These are phyloP conservation scores for Lasioglossum baleicum DNA, from an alignment of 1,140 invertebrate genomes.

Conservation along the genomic window DNA sequence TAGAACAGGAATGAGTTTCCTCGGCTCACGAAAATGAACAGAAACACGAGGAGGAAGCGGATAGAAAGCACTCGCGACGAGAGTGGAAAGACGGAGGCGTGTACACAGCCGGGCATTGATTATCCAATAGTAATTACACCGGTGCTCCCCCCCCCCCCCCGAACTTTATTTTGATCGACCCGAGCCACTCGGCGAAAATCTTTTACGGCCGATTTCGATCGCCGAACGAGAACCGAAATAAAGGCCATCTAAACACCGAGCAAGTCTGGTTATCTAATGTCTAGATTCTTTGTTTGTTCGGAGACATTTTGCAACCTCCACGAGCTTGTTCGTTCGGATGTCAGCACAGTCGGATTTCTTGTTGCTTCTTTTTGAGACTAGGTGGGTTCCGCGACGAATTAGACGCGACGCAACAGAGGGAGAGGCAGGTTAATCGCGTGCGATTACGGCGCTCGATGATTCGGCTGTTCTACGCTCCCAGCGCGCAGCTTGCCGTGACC, in stretches of 20 bases:
- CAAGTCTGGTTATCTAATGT: slow-evolving; percentile 19
- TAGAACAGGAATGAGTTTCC: background rate
- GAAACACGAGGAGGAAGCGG: background rate
- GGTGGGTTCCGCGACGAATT: slow-evolving; percentile 15
- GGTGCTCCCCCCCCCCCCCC: background rate
- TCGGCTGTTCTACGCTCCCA: background rate
- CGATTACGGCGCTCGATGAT: slow-evolving; percentile 27
- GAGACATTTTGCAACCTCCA: too few relatives aligned
- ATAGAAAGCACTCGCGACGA: background rate
- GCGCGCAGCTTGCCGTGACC: slow-evolving; percentile 35
- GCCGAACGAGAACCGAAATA: background rate
- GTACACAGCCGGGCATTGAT: slow-evolving; percentile 42
- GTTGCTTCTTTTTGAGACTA: background rate
- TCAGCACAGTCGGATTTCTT: too few relatives aligned
- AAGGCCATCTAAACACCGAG: background rate
- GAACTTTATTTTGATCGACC: slow-evolving; percentile 30
- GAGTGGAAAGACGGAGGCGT: too few relatives aligned
- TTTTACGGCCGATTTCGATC: slow-evolving; percentile 29
- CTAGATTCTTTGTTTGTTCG: background rate
- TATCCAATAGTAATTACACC: slow-evolving; percentile 56
- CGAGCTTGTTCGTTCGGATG: too few relatives aligned
- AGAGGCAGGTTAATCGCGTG: background rate
- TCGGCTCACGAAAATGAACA: background rate
- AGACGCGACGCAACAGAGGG: background rate
- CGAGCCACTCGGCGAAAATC: slow-evolving; percentile 42